phyloP scores from a whole-genome alignment of 2,797 vertebrate species.

The Lagorchestes hirsutus region DNA sequence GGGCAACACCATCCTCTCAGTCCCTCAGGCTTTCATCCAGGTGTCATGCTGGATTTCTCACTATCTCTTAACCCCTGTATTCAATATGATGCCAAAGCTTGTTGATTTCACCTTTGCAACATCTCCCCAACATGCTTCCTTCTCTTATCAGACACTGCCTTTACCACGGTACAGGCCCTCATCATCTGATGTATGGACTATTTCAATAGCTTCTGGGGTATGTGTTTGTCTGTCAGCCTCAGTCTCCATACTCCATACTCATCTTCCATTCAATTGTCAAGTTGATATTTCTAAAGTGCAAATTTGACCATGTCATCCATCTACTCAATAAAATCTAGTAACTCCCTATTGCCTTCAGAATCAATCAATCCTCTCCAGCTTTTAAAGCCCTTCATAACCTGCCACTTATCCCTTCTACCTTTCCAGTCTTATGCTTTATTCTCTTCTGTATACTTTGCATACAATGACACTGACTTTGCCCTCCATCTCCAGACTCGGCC shows the following conservation, averaged over 20 bases:
- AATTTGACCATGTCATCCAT: not conserved
- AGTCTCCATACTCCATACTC: not conserved
- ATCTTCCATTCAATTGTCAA: not conserved
- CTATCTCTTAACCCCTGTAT: not conserved
- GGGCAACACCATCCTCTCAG: not conserved
- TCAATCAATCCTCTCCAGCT: not conserved
- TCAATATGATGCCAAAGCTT: not conserved
- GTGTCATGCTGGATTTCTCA: not conserved
- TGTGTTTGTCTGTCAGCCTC: not conserved
- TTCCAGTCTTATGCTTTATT: not conserved
- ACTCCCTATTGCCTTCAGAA: not conserved
- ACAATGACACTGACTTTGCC: not conserved
- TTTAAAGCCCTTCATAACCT: not conserved
- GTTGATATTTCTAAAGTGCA: not conserved
- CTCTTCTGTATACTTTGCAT: not conserved
- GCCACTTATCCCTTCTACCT: not conserved
- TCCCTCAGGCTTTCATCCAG: not conserved
- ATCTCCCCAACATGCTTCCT: not conserved
- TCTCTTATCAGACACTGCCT: not conserved
- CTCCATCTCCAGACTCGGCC: not conserved
- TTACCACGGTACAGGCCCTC: not conserved
- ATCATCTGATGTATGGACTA: not conserved
- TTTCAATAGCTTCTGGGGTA: not conserved
- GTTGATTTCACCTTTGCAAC: not conserved
- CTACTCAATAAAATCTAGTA: not conserved